Evolutionary conservation across 2,113 vertebrate genomes (phyloP).

Genomic region (Cynopterus brachyotis): DNA sequence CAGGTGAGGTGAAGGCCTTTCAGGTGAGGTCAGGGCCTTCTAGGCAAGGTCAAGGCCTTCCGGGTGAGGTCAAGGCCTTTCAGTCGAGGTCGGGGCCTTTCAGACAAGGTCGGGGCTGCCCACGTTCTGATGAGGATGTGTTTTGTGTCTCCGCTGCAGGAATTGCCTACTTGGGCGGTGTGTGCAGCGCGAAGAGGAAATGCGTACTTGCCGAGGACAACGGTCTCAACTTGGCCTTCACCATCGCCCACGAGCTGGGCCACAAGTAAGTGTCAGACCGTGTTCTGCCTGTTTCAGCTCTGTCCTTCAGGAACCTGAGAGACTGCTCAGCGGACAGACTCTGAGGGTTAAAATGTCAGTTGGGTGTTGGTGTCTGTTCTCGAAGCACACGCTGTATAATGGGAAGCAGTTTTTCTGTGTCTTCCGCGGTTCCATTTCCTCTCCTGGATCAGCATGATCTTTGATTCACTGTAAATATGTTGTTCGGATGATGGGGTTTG

Average conservation of each 20-base stretch:
- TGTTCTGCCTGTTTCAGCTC: neutral
- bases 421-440: neutral
- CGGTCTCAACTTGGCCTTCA: constrained; percentile 97
- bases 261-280: constrained; percentile 92
- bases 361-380: neutral
- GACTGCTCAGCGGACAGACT: neutral
- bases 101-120: neutral
- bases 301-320: neutral
- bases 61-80: too few relatives aligned
- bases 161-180: constrained; percentile 96
- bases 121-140: constrained; percentile 58
- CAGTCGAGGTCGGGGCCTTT: neutral
- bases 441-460: neutral
- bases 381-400: neutral
- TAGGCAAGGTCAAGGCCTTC: too few relatives aligned
- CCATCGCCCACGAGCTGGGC: constrained; percentile 98
- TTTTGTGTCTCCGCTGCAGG: constrained; percentile 85
- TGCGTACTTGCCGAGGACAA: constrained; percentile 98
- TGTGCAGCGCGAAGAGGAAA: constrained; percentile 95
- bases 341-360: neutral
- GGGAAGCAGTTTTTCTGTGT: neutral
- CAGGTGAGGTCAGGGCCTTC: too few relatives aligned
- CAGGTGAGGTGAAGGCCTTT: too few relatives aligned
- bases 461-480: neutral
- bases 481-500: neutral